Evolutionary conservation across 2,113 vertebrate genomes (phyloP), one percentile per base, ranked within the genome.

Genomic region (Orycteropus afer): DNA sequence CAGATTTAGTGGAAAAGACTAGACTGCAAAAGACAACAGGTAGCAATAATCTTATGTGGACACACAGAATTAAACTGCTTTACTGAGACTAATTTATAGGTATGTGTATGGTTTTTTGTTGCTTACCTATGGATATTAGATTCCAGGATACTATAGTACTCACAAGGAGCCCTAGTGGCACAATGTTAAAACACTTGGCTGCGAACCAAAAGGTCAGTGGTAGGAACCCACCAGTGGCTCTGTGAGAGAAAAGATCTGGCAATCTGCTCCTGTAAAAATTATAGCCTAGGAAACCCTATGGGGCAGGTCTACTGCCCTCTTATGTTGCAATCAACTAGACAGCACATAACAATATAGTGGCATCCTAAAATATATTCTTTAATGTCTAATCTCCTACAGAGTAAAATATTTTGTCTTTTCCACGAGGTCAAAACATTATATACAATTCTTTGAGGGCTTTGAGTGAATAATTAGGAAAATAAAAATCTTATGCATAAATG

Each of bases 381-480:
- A 81, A 81, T 67, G 20, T 61, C 53, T 81, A 32, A 81, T 59
- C 51, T 74, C 49, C 20, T 85, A 91, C 1, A 37, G 1, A 17
- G 17, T 57, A 85, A 93, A 95, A 67, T 65, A 92, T 63, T 29
- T 59, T 84, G 6, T 69, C 29, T 87, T 95, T 93, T 49, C 27
- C n/a, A 42, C 49, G 5, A 93, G 32, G 45, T 18, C 25, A 81
- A 77, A 90, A 91, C 29, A 49, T 7, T 80, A 6, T 76, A 45
- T 13, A 81, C 42, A 57, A 23, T 51, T 78, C 80, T 85, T 17
- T 91, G 49, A 81, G 25, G 86, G 61, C 51, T 91, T 57, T 93
- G 57, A 82, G 47, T 86, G 53, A 59, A 20, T 61, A 90, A 91
- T 93, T 89, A 92, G 77, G 17, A 94, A 94, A 94, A 96, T 92